These are phyloP conservation scores for Helostoma temminkii DNA, from an alignment of 2,797 vertebrate genomes.

Conservation along the genomic window DNA sequence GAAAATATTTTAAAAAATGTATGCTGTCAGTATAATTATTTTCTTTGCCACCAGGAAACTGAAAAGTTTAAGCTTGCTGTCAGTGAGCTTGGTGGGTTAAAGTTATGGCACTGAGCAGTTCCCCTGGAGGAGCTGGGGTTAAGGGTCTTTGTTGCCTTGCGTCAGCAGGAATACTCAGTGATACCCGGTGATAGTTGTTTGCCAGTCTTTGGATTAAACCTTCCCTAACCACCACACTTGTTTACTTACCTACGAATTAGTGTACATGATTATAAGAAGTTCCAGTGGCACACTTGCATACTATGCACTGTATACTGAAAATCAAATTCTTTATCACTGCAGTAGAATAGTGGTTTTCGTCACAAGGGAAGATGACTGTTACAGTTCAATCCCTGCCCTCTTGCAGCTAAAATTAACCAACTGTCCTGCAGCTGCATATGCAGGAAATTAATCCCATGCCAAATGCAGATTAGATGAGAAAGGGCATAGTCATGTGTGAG, in stretches of 20 bases:
- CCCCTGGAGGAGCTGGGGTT: not conserved
- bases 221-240: too few species aligned
- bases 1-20: not conserved
- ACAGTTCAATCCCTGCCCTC: slow-evolving; percentile 15
- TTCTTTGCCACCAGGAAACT: not conserved
- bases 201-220: not conserved
- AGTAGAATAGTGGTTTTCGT: slow-evolving; percentile 4
- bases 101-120: not conserved
- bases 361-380: not conserved
- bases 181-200: too few species aligned
- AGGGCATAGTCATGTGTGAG: slow-evolving; percentile 21
- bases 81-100: too few species aligned
- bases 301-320: not conserved
- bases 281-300: not conserved
- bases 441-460: slow-evolving; percentile 52
- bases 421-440: slow-evolving; percentile 40
- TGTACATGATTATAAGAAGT: not conserved
- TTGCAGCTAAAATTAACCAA: slow-evolving; percentile 58
- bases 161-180: not conserved
- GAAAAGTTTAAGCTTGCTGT: not conserved
- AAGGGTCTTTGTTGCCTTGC: not conserved
- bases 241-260: not conserved
- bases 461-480: slow-evolving; percentile 58
- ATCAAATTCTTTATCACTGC: not conserved
- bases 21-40: too few species aligned